phyloP scores from a whole-genome alignment of 2,888 invertebrate genomes.

The Idaea straminata region DNA sequence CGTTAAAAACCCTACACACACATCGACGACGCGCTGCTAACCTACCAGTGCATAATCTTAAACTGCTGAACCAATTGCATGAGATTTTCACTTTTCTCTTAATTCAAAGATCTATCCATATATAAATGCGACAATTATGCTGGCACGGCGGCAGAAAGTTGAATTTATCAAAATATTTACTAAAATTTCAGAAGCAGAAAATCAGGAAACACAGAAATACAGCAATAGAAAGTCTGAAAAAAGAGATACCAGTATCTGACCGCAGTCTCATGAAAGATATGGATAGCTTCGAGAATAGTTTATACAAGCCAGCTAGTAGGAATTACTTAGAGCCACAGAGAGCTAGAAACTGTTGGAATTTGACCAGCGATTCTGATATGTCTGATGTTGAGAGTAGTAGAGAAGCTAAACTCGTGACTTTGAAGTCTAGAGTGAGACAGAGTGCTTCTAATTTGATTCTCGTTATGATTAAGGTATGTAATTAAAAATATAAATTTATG shows the following conservation, averaged over 20 bases:
- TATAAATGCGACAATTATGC: too few species aligned
- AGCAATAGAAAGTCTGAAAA: conserved; percentile 68
- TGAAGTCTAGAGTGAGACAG: conserved; percentile 83
- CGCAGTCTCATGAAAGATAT: conserved; percentile 67
- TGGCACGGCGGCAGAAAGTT: too few species aligned
- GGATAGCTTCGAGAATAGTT: conserved; percentile 61
- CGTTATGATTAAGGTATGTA: conserved; percentile 77
- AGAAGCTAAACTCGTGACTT: conserved; percentile 68
- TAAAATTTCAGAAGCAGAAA: conserved; percentile 65
- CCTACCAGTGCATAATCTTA: too few species aligned
- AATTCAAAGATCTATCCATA: too few species aligned
- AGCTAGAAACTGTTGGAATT: conserved; percentile 51
- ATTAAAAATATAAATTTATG: too few species aligned
- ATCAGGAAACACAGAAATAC: conserved; percentile 71
- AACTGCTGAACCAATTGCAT: too few species aligned
- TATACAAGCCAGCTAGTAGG: conserved; percentile 62
- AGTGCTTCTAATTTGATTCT: conserved; percentile 82
- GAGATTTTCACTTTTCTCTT: too few species aligned
- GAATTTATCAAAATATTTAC: background rate
- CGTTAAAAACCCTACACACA: too few species aligned
- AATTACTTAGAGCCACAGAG: conserved; percentile 60
- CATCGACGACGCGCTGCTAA: too few species aligned
- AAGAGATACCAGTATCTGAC: conserved; percentile 71
- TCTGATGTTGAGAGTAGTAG: conserved; percentile 81
- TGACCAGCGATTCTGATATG: conserved; percentile 85